A percentile compares a stretch with the other conserved stretches of the same genome.
phyloP scores from a whole-genome alignment of 1,140 invertebrate genomes.

The Papilio xuthus region DNA sequence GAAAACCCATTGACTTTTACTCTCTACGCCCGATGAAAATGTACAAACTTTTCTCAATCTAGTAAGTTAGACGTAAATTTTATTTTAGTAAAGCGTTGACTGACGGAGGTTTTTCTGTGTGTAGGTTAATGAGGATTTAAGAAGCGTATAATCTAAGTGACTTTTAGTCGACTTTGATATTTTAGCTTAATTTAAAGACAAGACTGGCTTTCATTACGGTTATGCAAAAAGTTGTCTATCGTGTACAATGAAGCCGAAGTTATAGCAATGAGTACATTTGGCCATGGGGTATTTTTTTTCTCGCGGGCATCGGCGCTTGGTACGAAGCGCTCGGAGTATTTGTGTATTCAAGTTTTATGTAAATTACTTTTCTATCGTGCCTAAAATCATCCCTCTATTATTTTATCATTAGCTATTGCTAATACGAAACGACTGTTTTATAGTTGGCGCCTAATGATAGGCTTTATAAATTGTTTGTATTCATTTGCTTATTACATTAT shows the following conservation, averaged over 20 bases:
- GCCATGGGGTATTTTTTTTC: constrained; percentile 77
- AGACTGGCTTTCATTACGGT: constrained; percentile 42
- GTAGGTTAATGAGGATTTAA: constrained; percentile 17
- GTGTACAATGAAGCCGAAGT: constrained; percentile 50
- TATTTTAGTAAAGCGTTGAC: constrained; percentile 64
- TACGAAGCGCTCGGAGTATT: constrained; percentile 63
- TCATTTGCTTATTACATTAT: constrained; percentile 40
- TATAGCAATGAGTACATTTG: constrained; percentile 62
- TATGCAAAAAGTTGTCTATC: constrained; percentile 60
- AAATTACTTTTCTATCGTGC: constrained; percentile 80
- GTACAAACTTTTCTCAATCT: constrained; percentile 53
- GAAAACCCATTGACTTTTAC: constrained; percentile 69
- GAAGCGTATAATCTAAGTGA: neutral
- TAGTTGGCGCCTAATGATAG: constrained; percentile 56
- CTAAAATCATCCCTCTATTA: constrained; percentile 74
- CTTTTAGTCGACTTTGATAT: neutral
- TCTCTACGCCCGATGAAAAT: constrained; percentile 52
- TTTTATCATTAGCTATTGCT: constrained; percentile 78
- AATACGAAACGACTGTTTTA: constrained; percentile 64
- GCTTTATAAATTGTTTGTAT: constrained; percentile 44
- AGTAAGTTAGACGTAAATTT: constrained; percentile 60
- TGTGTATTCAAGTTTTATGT: constrained; percentile 73
- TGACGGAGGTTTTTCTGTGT: constrained; percentile 40
- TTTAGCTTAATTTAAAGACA: constrained; percentile 1
- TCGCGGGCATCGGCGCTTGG: constrained; percentile 66